Base-by-base conservation (phyloP, 2,113 vertebrate species). In the Microcebus tavaratra region DNA sequence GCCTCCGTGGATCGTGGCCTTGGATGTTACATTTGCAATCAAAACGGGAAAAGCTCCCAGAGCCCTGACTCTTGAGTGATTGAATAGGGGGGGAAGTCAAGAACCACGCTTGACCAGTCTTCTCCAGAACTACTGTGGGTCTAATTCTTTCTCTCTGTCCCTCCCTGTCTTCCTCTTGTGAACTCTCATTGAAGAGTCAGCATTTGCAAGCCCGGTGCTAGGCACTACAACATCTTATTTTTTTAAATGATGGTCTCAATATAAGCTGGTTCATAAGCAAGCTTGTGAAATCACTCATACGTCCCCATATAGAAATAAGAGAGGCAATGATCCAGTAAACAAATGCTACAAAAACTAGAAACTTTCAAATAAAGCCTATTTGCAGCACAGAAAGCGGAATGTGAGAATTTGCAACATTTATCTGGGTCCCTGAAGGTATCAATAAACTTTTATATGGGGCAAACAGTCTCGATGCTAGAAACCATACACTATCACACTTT, bases 371-470 rank as follows among this genome's bases (percentile, higher is more conserved):
- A 45, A 57, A 93, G 68, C 34, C 53, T 20, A 13, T 90, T 88
- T 83, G 42, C 29, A 75, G 23, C n/a, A 20, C 20, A 72, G 53
- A 34, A 39, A 42, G 17, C 13, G 36, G 80, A 80, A 63, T 21
- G 29, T 73, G 45, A 91, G 92, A 65, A 14, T 80, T 85, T 76
- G 92, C 76, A 91, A 59, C 42, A 31, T 20, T 90, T 75, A 82
- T 86, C 84, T 84, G 87, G 93, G 80, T 78, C 85, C 79, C 13
- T 2, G 55, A 45, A 67, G 88, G 63, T 67, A 57, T 59, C 42
- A 82, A 61, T 85, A 92, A 97, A 96, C 95, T 88, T 87, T 97
- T 94, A 59, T 86, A 34, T 45, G 92, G 90, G 53, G 94, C 82
- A 88, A 88, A 82, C 67, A 78, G 55, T 45, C 53, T 72, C 36